These are phyloP conservation scores for Litocranius walleri DNA, from an alignment of 2,113 vertebrate species.

Conservation along the genomic window DNA sequence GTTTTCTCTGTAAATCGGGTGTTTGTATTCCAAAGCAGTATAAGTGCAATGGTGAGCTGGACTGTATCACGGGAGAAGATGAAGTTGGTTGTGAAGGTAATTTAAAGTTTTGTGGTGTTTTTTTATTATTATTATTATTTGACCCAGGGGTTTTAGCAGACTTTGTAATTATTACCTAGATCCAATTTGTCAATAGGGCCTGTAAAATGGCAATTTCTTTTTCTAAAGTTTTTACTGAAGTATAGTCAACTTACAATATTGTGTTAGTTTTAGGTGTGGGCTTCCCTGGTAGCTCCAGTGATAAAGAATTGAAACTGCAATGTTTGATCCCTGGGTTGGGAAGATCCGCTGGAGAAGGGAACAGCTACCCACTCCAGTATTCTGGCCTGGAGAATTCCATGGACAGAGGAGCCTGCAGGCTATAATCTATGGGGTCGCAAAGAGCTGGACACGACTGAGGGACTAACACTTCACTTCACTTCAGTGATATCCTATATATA, in stretches of 20 bases:
- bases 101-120: background rate
- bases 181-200: background rate
- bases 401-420: background rate
- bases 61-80: conserved; percentile 92
- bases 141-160: background rate
- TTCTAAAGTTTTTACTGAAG: background rate
- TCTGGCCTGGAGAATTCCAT: background rate
- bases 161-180: background rate
- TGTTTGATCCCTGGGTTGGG: background rate
- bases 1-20: conserved; percentile 85
- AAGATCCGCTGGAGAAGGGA: background rate
- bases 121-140: background rate
- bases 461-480: background rate
- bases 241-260: background rate
- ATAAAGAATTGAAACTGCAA: background rate
- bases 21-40: conserved; percentile 84
- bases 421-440: background rate
- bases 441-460: background rate
- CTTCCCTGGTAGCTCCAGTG: background rate
- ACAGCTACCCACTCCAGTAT: background rate
- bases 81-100: conserved; percentile 81
- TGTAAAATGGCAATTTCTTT: background rate
- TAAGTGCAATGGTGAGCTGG: conserved; percentile 80
- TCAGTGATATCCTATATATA: background rate
- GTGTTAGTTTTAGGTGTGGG: background rate